These are phyloP conservation scores for Nyctereutes procyonoides DNA, from an alignment of 2,113 vertebrate species.

Conservation along the genomic window DNA sequence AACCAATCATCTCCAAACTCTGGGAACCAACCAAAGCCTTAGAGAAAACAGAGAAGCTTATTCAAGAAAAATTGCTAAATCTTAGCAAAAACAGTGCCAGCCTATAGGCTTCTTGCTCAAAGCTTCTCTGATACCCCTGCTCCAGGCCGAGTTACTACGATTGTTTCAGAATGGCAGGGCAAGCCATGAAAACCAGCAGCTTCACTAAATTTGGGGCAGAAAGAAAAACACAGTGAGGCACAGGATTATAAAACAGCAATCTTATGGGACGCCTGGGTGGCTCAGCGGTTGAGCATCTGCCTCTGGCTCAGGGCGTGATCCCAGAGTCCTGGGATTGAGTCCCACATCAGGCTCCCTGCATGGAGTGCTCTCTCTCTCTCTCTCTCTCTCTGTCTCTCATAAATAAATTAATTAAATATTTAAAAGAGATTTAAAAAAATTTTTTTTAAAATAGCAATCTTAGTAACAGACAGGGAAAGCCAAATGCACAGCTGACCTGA, in stretches of 20 bases:
- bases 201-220: neutral
- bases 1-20: neutral
- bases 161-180: neutral
- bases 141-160: too few species aligned
- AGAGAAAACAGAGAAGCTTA: neutral
- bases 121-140: neutral
- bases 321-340: too few species aligned
- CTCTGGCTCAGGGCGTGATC: too few species aligned
- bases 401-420: too few species aligned
- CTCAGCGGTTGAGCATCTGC: too few species aligned
- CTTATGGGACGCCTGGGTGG: too few species aligned
- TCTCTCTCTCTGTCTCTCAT: too few species aligned
- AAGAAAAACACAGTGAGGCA: neutral
- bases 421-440: too few species aligned
- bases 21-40: conserved; percentile 23
- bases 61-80: neutral
- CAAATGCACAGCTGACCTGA: neutral
- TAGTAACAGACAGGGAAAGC: neutral
- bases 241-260: neutral
- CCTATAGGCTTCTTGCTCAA: neutral
- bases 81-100: neutral
- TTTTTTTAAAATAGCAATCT: neutral
- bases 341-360: too few species aligned
- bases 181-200: neutral
- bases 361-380: too few species aligned